A percentile compares a stretch with the other conserved stretches of the same genome.
Evolutionary conservation across 2,888 invertebrate genomes (phyloP).

Genomic region (Pegoplata infirma): DNA sequence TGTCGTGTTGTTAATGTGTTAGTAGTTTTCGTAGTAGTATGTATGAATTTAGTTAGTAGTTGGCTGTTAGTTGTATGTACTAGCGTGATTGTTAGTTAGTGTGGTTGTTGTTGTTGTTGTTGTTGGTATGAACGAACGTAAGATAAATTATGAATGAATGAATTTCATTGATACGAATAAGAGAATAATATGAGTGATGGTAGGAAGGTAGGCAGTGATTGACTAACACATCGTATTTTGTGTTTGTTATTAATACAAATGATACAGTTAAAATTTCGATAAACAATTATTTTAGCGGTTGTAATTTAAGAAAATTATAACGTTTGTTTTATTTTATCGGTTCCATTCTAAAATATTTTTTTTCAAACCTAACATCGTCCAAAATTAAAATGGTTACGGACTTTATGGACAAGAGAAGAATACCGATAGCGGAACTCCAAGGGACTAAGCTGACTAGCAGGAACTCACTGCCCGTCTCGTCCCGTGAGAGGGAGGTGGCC

Average conservation of each 20-base stretch:
- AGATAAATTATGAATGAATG: slow-evolving; percentile 46
- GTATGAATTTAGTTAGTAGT: too few relatives aligned
- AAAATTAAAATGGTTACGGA: too few relatives aligned
- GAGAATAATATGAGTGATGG: neutral
- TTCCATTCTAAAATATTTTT: too few relatives aligned
- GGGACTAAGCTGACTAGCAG: too few relatives aligned
- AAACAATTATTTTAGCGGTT: slow-evolving; percentile 3
- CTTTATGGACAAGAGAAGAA: too few relatives aligned
- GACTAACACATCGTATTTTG: neutral
- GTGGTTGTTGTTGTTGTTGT: too few relatives aligned
- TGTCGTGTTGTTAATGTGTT: slow-evolving; percentile 5
- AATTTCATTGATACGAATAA: slow-evolving; percentile 44
- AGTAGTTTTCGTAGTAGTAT: neutral
- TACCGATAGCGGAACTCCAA: too few relatives aligned
- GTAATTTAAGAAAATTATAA: slow-evolving; percentile 3
- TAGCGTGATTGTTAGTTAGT: neutral
- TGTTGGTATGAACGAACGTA: slow-evolving; percentile 9
- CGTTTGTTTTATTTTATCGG: too few relatives aligned
- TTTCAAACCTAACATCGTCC: too few relatives aligned
- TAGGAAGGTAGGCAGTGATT: too few relatives aligned
- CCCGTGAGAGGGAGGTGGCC: too few relatives aligned
- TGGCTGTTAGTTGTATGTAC: slow-evolving; percentile 1
- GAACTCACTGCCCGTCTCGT: too few relatives aligned
- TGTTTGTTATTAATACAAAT: neutral
- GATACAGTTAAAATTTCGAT: neutral